These are phyloP conservation scores for Eublepharis macularius DNA, from an alignment of 2,113 vertebrate genomes.

Conservation along the genomic window DNA sequence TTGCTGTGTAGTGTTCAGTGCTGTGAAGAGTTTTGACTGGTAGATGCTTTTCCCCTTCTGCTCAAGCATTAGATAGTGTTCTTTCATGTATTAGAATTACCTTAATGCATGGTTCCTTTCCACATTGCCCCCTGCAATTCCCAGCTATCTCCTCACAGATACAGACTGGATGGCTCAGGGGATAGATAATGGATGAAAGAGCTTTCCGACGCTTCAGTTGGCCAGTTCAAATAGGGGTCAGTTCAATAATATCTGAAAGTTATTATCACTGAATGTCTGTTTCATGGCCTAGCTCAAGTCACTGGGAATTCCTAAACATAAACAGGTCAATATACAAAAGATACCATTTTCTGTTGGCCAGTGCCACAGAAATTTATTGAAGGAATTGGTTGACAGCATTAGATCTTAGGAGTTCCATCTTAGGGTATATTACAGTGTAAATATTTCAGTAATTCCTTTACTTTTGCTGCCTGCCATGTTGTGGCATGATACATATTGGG, in stretches of 20 bases:
- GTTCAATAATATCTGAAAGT: conserved; percentile 64
- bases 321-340: conserved; percentile 48
- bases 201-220: conserved; percentile 59
- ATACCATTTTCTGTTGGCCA: not conserved
- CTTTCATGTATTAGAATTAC: conserved; percentile 15
- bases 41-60: not conserved
- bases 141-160: conserved; percentile 28
- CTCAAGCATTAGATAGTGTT: not conserved
- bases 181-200: conserved; percentile 58
- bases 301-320: conserved; percentile 60
- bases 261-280: conserved; percentile 48
- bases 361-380: not conserved
- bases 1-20: not conserved
- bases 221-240: conserved; percentile 70
- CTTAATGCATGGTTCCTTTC: not conserved
- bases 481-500: too few relatives aligned
- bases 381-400: too few relatives aligned
- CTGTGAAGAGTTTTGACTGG: not conserved
- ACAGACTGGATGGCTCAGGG: conserved; percentile 49
- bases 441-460: too few relatives aligned
- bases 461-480: too few relatives aligned
- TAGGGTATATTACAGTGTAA: too few relatives aligned
- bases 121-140: not conserved
- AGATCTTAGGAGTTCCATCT: too few relatives aligned
- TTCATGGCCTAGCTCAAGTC: conserved; percentile 63